Evolutionary conservation across 2,888 invertebrate genomes (phyloP), one percentile per base, ranked within the genome.

Genomic region (Eurytoma californica): DNA sequence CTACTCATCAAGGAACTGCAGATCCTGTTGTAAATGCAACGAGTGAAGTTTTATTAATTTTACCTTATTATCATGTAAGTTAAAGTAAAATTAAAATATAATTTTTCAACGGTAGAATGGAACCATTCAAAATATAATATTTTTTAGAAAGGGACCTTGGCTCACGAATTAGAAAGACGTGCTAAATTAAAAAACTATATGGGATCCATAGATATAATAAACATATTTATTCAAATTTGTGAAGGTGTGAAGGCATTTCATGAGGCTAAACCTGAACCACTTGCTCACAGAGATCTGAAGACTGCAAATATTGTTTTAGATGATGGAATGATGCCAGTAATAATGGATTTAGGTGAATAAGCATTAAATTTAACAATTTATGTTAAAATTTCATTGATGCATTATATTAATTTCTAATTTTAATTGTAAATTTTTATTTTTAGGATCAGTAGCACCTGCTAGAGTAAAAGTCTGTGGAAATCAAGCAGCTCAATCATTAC

Each of bases 221-320:
- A 93, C 82, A 92, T 95, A 82, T 96, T 96, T 88, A 86, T 92
- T 73, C 94, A 94, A 72, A 93, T 96, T 68, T 95, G 95, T 88
- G 93, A 94, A 84, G 96, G 94, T 0, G 91, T 96, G 0, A 93
- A 93, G 87, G 94, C 93, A 67, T 92, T 97, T 86, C 96, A 97
- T 86, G 93, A 94, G 84, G 92, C 93, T 30, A 93, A 93, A 86
- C 95, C 96, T 0, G 92, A 94, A 78, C 94, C 95, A 24, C 91
- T 95, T 83, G 95, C 96, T 57, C 96, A 96, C 88, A 92, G 97
- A 85, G 97, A 97, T 90, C 89, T 97, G 57, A 97, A 97, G 91
- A 95, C 97, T 72, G 95, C 94, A 18, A 97, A 97, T 90, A 93
- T 97, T 82, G 93, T 97, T 84, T 89, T 97, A 39, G 93, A 93